Conservation (phyloP, 2,797 vertebrate species). For the Anguilla pacifica region DNA sequence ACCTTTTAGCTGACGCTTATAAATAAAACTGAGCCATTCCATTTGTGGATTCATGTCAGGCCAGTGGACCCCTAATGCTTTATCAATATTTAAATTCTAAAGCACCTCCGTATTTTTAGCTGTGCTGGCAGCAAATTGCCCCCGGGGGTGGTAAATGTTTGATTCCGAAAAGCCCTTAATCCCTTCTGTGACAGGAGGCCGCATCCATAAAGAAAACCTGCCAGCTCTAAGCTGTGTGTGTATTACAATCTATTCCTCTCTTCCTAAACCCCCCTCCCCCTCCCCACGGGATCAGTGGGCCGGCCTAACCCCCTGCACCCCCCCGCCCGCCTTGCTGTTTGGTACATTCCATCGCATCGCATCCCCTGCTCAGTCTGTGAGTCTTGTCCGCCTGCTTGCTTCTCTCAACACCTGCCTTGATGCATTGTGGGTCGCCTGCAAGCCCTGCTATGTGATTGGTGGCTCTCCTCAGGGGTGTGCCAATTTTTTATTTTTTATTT, state of each 20-base stretch:
- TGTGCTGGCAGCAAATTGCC: background rate
- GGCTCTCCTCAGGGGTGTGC: slow-evolving; percentile 49
- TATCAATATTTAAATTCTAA: background rate
- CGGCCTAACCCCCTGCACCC: slow-evolving; percentile 45
- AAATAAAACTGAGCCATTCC: background rate
- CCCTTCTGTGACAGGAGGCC: slow-evolving; percentile 50
- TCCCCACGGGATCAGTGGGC: slow-evolving; percentile 18
- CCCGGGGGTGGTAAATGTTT: background rate
- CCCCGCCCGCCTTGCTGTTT: background rate
- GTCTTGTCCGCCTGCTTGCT: slow-evolving; percentile 51
- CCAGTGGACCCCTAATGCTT: background rate
- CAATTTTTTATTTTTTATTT: background rate
- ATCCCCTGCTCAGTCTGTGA: slow-evolving; percentile 51
- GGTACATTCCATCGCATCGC: slow-evolving; percentile 47
- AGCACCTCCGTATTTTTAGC: background rate
- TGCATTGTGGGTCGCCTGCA: slow-evolving; percentile 70
- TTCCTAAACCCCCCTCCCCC: background rate
- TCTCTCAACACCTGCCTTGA: slow-evolving; percentile 57
- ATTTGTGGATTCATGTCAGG: background rate
- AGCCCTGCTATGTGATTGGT: slow-evolving; percentile 76
- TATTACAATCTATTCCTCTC: slow-evolving; percentile 60
- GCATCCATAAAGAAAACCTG: slow-evolving; percentile 86
- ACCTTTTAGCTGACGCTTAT: background rate
- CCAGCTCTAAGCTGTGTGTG: slow-evolving; percentile 52
- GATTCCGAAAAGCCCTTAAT: background rate